phyloP scores from a whole-genome alignment of 2,113 vertebrate species.

The Gambusia holbrooki region DNA sequence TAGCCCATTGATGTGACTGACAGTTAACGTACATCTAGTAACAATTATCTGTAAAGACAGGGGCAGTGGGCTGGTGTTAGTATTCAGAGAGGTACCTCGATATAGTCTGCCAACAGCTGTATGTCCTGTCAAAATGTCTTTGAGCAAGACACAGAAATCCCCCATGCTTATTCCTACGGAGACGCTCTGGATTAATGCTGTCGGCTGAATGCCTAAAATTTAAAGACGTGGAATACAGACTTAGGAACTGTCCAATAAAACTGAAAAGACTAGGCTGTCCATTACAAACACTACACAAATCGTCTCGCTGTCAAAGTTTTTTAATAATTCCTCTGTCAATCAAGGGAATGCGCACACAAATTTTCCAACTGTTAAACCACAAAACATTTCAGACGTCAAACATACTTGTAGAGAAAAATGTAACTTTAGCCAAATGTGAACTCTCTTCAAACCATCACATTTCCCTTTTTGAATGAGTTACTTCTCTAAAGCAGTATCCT shows the following conservation, averaged over 20 bases:
- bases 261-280: slow-evolving; percentile 18
- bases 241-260: slow-evolving; percentile 25
- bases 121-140: slow-evolving; percentile 53
- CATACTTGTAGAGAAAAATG: neutral
- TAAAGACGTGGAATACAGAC: slow-evolving; percentile 37
- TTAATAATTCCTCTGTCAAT: neutral
- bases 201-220: slow-evolving; percentile 27
- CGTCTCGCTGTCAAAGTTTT: neutral
- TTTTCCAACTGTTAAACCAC: slow-evolving; percentile 8
- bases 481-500: slow-evolving; percentile 14
- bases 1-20: neutral
- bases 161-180: slow-evolving; percentile 45
- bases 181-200: slow-evolving; percentile 50
- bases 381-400: neutral
- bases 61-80: slow-evolving; percentile 13
- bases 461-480: slow-evolving; percentile 16
- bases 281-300: slow-evolving; percentile 12
- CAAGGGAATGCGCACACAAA: neutral
- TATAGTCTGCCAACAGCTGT: slow-evolving; percentile 42
- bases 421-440: neutral
- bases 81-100: slow-evolving; percentile 18
- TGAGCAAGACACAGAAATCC: slow-evolving; percentile 48
- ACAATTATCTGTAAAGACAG: slow-evolving; percentile 26
- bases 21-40: slow-evolving; percentile 31
- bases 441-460: slow-evolving; percentile 3